Base-by-base conservation (phyloP, 2,888 invertebrate species). In the Drosophila stalkeri region DNA sequence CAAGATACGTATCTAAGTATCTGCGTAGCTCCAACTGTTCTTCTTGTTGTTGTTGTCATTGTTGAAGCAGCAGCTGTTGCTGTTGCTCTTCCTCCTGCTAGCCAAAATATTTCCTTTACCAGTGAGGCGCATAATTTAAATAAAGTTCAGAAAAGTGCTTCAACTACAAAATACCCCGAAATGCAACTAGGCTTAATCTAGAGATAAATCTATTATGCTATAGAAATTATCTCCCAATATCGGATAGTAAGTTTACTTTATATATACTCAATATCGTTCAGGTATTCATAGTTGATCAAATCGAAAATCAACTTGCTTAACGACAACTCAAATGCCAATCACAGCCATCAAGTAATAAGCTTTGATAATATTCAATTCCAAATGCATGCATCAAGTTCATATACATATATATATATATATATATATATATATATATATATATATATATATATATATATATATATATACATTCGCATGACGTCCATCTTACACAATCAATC, bases 1-100 rank as follows among this genome's bases (percentile, higher is more conserved):
- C 59, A 41, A 55, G 55, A 55, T 77, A 33, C 43, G 33, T 35
- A 44, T 57, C 44, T 44, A 16, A 18, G 70, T 65, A 63, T 63
- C 43, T 64, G 47, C 33, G 66, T 64, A 59, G 55, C 65, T 62
- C 54, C 52, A 67, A 56, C 56, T 55, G 74, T 41, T 49, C 60
- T 61, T 67, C 55, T 70, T 77, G 72, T 65, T 47, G 68, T 47
- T 51, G n/a, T 16, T 71, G 41, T 5, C 12, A 8, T 46, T 63
- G 60, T 37, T 74, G 72, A 66, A 72, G 54, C 37, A 63, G 62
- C 83, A 59, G 78, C 80, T 78, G 81, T 27, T 27, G 27, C 27
- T 27, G 27, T 23, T 23, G 23, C 23, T 23, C 2, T 23, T 23
- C 2, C 23, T 23, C 23, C 64, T 57, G 64, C 64, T 55, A 57